Evolutionary conservation across 1,140 invertebrate species (phyloP).

Genomic region (Ptiloglossa arizonensis): DNA sequence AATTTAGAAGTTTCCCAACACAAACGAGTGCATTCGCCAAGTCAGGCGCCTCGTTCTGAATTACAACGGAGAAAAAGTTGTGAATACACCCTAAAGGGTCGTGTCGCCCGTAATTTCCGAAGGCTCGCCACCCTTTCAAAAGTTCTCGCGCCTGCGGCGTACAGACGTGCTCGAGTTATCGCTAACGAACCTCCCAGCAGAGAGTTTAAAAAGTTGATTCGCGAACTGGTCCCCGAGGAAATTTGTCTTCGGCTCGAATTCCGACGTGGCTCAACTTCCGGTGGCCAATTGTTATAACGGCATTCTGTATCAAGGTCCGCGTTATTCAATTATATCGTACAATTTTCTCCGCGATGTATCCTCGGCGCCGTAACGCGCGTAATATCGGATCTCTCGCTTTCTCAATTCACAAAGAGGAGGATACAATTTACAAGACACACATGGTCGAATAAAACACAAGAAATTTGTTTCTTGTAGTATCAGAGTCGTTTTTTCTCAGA

Average conservation of each 20-base stretch:
- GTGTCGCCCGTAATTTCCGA: conserved; percentile 53
- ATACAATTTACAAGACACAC: too few species aligned
- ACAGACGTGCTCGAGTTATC: conserved; percentile 64
- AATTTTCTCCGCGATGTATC: too few species aligned
- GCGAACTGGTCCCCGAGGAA: conserved; percentile 67
- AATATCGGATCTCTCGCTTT: background rate
- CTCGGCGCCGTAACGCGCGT: too few species aligned
- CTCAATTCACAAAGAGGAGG: background rate
- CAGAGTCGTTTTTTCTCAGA: too few species aligned
- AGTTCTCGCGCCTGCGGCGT: conserved; percentile 52
- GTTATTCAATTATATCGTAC: conserved; percentile 4
- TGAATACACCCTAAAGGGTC: conserved; percentile 44
- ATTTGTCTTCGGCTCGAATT: conserved; percentile 60
- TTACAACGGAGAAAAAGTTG: conserved; percentile 41
- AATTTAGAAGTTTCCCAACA: conserved; percentile 7
- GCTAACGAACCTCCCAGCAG: conserved; percentile 65
- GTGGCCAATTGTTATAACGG: conserved; percentile 50
- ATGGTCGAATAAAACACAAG: too few species aligned
- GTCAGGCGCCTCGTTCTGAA: conserved; percentile 19
- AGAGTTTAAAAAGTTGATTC: conserved; percentile 72
- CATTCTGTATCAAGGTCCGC: background rate
- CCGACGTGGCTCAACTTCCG: conserved; percentile 17
- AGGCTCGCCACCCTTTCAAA: conserved; percentile 45
- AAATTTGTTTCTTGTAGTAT: too few species aligned
- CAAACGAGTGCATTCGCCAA: conserved; percentile 17